Evolutionary conservation across 2,888 invertebrate genomes (phyloP).

Genomic region (Priocnemis perturbator): DNA sequence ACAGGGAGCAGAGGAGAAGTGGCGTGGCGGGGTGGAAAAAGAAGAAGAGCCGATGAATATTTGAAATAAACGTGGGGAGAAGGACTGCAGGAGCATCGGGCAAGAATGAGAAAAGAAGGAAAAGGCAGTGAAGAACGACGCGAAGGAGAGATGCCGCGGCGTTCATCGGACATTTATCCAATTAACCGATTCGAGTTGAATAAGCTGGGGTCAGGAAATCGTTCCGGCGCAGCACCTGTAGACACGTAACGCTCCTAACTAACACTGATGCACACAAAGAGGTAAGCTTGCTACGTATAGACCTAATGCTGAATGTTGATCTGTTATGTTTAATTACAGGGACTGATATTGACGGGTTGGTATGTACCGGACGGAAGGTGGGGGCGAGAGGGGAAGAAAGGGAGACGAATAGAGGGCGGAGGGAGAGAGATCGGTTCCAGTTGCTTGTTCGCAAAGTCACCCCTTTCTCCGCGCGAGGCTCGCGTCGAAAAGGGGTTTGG

Average conservation of each 20-base stretch:
- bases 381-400: conserved; percentile 28
- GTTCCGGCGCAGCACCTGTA: conserved; percentile 50
- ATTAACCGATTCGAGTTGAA: conserved; percentile 71
- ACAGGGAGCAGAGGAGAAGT: conserved; percentile 53
- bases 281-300: conserved; percentile 8
- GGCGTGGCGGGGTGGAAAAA: conserved; percentile 28
- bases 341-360: conserved; percentile 73
- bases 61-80: background rate
- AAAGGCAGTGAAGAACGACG: conserved; percentile 47
- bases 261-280: conserved; percentile 12
- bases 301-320: conserved; percentile 70
- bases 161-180: conserved; percentile 75
- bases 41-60: conserved; percentile 36
- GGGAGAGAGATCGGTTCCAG: conserved; percentile 47
- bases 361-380: conserved; percentile 59
- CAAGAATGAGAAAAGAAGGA: conserved; percentile 55
- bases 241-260: conserved; percentile 34
- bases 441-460: conserved; percentile 70
- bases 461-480: conserved; percentile 66
- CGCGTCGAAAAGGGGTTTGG: conserved; percentile 56
- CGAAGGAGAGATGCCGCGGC: conserved; percentile 58
- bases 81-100: conserved; percentile 7
- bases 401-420: conserved; percentile 22
- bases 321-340: conserved; percentile 75
- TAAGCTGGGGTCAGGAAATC: conserved; percentile 60